Evolutionary conservation across 2,113 vertebrate species (phyloP), one percentile per base, ranked within the genome.

Genomic region (Egretta garzetta): DNA sequence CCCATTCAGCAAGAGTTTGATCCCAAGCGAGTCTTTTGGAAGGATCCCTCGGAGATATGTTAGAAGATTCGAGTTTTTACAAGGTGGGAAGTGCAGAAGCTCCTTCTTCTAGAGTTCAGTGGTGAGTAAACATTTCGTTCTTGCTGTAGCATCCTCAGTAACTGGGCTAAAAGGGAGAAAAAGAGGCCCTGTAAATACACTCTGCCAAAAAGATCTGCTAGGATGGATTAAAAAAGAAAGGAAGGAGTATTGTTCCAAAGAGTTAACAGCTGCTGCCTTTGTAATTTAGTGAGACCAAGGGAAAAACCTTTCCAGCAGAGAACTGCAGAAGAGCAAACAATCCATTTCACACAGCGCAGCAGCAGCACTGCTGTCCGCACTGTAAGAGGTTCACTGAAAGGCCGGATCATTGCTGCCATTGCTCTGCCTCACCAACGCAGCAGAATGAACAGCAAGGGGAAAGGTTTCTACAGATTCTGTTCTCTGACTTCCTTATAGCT

Each of bases 91-190:
- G 66, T 90, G 88, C 71, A 82, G 60, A 86, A 72, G 83, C 23
- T 58, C 67, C 41, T 55, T 17, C 71, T 80, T 90, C 95, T 99
- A 99, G 92, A 99, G 99, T 96, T 99, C 99, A 85, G 99, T 99
- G 90, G 99, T 99, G 96, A 99, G 98, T 96, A 99, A 99, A 97
- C 99, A 99, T 95, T 98, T 98, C 22, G 96, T 98, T 97, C 97
- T 99, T 87, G 74, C 2, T 95, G 97, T 28, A 77, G 96, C 50
- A 94, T 98, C 98, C 89, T 97, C 97, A 7, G 91, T 62, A 60
- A 89, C 66, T 39, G 96, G 81, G 90, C 98, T 98, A 87, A 80
- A 92, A 87, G 60, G 66, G 53, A 8, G 26, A 79, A 82, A 14
- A 80, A 82, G 37, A 80, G 14, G 45, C 8, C 47, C 37, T 73